Evolutionary conservation across 1,140 invertebrate genomes (phyloP).

Genomic region (Hycleus cichorii): DNA sequence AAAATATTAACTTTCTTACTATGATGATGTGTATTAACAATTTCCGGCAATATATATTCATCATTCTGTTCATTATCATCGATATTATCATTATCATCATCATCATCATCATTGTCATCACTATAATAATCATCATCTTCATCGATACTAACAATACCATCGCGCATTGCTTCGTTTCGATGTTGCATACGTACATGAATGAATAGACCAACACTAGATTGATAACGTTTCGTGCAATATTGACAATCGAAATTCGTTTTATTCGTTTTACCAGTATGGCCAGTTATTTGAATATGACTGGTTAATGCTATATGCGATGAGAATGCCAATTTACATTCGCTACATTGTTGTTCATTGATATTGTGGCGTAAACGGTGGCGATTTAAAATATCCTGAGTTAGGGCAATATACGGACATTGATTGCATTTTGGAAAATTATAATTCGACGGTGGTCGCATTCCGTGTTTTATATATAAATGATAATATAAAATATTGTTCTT

Average conservation of each 20-base stretch:
- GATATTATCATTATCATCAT: conserved; percentile 34
- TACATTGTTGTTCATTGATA: conserved; percentile 41
- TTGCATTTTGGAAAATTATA: conserved; percentile 70
- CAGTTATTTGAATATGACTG: conserved; percentile 48
- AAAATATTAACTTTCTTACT: conserved; percentile 27
- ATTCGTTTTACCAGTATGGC: conserved; percentile 43
- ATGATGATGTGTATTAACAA: conserved; percentile 4
- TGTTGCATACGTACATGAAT: conserved; percentile 58
- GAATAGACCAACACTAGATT: conserved; percentile 56
- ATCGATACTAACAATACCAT: conserved; percentile 52
- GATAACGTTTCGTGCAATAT: conserved; percentile 54
- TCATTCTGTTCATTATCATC: neutral
- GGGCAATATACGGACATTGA: conserved; percentile 65
- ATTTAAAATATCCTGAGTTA: neutral
- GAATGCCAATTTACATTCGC: conserved; percentile 48
- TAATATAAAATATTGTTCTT: conserved; percentile 71
- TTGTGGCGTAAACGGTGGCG: conserved; percentile 56
- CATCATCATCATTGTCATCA: conserved; percentile 41
- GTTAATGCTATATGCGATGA: conserved; percentile 43
- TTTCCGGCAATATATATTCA: conserved; percentile 18
- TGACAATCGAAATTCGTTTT: conserved; percentile 52
- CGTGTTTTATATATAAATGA: conserved; percentile 74
- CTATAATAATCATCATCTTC: conserved; percentile 49
- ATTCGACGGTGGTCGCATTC: conserved; percentile 60
- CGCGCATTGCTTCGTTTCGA: conserved; percentile 49